phyloP scores from a whole-genome alignment of 2,888 invertebrate genomes.

The Tenthredo mesomela region DNA sequence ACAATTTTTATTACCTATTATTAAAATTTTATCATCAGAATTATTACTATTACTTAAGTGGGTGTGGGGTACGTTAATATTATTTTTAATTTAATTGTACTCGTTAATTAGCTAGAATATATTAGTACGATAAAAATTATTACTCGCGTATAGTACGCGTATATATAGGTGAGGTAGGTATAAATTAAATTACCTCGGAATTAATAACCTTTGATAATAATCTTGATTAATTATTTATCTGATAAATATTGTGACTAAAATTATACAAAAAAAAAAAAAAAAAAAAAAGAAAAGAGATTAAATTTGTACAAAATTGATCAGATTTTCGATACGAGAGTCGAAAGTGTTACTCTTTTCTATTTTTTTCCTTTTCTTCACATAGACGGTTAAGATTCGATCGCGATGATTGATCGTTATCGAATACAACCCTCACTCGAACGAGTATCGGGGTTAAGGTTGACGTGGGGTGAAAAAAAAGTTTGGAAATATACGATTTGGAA shows the following conservation, averaged over 20 bases:
- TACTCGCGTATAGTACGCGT: not conserved
- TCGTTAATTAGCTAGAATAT: not conserved
- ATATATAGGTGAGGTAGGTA: not conserved
- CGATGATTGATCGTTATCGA: not conserved
- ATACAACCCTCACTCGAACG: not conserved
- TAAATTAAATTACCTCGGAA: not conserved
- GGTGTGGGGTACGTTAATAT: not conserved
- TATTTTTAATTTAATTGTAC: not conserved
- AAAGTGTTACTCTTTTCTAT: too few relatives aligned
- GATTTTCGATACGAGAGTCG: too few relatives aligned
- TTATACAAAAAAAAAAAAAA: too few relatives aligned
- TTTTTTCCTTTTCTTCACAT: not conserved
- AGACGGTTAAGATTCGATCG: not conserved
- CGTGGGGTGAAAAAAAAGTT: conserved; percentile 27
- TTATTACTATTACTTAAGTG: not conserved
- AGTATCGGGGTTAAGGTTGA: conserved; percentile 31
- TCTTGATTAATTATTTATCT: not conserved
- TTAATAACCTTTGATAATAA: not conserved
- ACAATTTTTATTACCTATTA: not conserved
- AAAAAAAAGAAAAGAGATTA: not conserved
- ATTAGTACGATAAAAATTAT: not conserved
- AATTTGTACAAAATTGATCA: too few relatives aligned
- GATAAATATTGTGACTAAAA: not conserved
- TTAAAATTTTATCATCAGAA: not conserved
- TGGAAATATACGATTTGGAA: conserved; percentile 55